Evolutionary conservation across 2,888 invertebrate genomes (phyloP), one percentile per base, ranked within the genome.

Genomic region (Galeopsomyia nigrocyanea): DNA sequence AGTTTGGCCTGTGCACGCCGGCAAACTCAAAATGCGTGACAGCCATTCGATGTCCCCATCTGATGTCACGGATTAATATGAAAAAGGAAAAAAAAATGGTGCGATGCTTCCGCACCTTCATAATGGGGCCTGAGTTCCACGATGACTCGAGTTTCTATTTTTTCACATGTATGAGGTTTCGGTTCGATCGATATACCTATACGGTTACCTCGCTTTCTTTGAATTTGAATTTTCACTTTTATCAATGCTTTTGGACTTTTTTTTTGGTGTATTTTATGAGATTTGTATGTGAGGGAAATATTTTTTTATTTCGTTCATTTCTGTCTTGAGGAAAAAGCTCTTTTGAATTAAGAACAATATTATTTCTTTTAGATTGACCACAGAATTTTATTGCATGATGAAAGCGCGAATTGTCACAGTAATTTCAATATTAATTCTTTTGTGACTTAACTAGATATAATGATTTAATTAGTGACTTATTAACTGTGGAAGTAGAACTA

Each of bases 11-110:
- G 26, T 26, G 19, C 76, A 71, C 76, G 67, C 69, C 66, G 66
- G 57, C 65, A 26, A 46, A 73, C 70, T 74, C 72, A 68, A 75
- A 75, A 75, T 65, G 75, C 76, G 73, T 78, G 76, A 77, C 76
- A 73, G 68, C 73, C 67, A 77, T 75, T 77, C 73, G 73, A 70
- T 77, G 78, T 75, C 77, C 79, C 77, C 78, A 77, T 79, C 79
- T 74, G 79, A 79, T 79, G 77, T 73, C 56, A 74, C 70, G 75
- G 70, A 73, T 75, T 73, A 73, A 75, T 73, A 73, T 71, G 58
- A 70, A 73, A 68, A 75, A 69, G 55, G 51, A 62, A 61, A 50
- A 39, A 72, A 73, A 75, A 73, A 73, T 75, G 22, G 73, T 50
- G 61, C 73, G 61, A 75, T 68, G 66, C 65, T 75, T 75, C 73